Percentiles rank a stretch among this genome's conserved stretches.
Conservation (phyloP, 1,140 invertebrate species). For the Eciton burchellii region DNA sequence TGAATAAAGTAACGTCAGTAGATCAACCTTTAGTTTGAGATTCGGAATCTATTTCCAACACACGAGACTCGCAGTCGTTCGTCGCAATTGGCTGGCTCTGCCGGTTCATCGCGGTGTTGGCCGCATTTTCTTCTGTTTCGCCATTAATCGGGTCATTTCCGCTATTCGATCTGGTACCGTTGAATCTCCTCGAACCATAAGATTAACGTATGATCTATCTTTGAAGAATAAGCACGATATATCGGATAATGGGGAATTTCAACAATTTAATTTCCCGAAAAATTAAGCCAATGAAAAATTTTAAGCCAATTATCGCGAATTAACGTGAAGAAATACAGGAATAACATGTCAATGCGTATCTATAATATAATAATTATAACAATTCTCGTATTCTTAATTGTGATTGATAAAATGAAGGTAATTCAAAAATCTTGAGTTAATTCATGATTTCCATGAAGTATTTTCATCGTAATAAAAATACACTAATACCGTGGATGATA, state of each 20-base stretch:
- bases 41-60: constrained; percentile 83
- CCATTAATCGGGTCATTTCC: constrained; percentile 84
- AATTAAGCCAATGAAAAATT: no score
- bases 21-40: constrained; percentile 79
- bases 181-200: not conserved
- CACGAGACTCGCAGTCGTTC: constrained; percentile 75
- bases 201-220: constrained; percentile 21
- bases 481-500: not conserved
- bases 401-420: not conserved
- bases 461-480: constrained; percentile 22
- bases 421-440: not conserved
- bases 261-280: not conserved
- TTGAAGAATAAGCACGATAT: not conserved
- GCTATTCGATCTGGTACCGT: constrained; percentile 63
- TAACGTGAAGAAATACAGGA: no score
- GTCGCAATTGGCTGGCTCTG: constrained; percentile 79
- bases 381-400: not conserved
- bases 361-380: not conserved
- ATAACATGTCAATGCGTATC: not conserved
- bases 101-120: constrained; percentile 76
- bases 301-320: no score
- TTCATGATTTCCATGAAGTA: not conserved
- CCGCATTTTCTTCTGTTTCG: constrained; percentile 84
- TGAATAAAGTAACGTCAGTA: constrained; percentile 69
- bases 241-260: not conserved